Conservation (phyloP, 1,140 invertebrate species). For the Palaemon carinicauda region DNA sequence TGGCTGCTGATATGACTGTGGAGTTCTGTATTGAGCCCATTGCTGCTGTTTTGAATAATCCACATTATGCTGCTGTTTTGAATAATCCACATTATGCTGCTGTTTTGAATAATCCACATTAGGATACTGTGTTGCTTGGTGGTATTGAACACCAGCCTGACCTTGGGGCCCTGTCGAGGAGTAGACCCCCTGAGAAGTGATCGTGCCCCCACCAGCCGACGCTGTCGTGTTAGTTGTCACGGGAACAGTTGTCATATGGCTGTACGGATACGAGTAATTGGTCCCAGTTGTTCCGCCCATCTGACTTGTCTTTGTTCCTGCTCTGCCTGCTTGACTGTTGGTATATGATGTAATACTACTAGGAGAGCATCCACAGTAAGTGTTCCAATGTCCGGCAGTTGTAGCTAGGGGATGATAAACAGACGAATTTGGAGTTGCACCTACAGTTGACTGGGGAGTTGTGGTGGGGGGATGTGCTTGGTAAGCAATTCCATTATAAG, state of each 20-base stretch:
- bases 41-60: constrained; percentile 33
- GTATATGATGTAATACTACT: too few species aligned
- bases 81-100: constrained; percentile 29
- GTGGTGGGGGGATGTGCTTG: neutral
- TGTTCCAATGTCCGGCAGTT: constrained; percentile 31
- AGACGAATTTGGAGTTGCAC: too few species aligned
- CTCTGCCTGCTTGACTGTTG: constrained; percentile 32
- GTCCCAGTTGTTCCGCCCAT: neutral
- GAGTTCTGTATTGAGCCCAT: constrained; percentile 31
- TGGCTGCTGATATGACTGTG: constrained; percentile 50
- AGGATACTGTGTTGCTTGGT: neutral
- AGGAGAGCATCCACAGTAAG: neutral
- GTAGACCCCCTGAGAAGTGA: neutral
- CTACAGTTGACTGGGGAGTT: neutral
- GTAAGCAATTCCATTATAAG: neutral
- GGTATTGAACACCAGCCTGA: neutral
- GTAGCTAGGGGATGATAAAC: neutral
- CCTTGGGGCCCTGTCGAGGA: neutral
- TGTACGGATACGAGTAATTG: neutral
- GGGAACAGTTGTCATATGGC: too few species aligned
- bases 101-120: constrained; percentile 27
- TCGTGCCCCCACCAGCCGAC: neutral
- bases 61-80: constrained; percentile 29
- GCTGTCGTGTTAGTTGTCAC: neutral
- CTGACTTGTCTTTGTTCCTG: constrained; percentile 23